Percentiles rank a stretch among this genome's conserved stretches.
Evolutionary conservation across 2,113 vertebrate species (phyloP).

Genomic region (Riparia riparia): DNA sequence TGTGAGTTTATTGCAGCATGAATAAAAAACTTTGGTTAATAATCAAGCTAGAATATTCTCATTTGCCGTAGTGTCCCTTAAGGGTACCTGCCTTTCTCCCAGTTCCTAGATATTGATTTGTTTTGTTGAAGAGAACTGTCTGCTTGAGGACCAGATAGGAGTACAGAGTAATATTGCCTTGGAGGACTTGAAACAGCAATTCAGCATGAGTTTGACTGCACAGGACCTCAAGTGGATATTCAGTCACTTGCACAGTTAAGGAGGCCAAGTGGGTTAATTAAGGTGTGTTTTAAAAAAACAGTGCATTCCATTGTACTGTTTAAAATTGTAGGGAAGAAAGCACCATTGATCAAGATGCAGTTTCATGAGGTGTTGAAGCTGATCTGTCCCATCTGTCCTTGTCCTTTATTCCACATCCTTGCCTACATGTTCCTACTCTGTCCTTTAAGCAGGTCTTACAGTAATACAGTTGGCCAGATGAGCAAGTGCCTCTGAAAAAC

Average conservation of each 20-base stretch:
- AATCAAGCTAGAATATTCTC: neutral
- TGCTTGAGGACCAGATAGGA: neutral
- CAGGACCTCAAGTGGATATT: neutral
- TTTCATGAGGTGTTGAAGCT: neutral
- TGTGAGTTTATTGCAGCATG: neutral
- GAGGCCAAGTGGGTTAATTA: neutral
- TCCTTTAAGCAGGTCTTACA: neutral
- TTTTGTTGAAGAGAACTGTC: neutral
- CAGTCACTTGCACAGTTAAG: neutral
- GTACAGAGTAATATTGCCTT: neutral
- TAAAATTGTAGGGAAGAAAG: neutral
- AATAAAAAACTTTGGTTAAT: neutral
- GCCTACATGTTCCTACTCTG: neutral
- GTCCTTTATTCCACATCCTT: neutral
- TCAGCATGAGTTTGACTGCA: neutral
- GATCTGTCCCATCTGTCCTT: neutral
- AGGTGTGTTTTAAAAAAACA: neutral
- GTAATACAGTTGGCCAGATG: accelerated
- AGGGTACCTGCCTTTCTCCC: neutral
- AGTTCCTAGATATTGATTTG: neutral
- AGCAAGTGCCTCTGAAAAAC: neutral
- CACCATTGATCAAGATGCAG: neutral
- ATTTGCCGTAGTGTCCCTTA: neutral
- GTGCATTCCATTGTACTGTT: neutral
- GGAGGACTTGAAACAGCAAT: neutral